Evolutionary conservation across 2,113 vertebrate genomes (phyloP).

Genomic region (Bufo bufo): DNA sequence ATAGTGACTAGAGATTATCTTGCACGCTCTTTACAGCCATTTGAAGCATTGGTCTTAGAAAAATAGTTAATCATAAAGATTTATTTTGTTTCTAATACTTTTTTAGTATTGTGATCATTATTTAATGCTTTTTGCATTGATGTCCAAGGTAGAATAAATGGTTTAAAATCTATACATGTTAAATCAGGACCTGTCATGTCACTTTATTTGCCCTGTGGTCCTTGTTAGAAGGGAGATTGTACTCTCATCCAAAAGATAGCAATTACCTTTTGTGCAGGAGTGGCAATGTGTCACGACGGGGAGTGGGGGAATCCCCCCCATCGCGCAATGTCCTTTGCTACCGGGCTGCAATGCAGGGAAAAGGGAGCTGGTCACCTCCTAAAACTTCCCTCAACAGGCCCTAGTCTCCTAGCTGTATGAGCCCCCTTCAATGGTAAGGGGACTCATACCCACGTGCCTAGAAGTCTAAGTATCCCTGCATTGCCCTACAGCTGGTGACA

Average conservation of each 20-base stretch:
- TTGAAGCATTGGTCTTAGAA: not conserved
- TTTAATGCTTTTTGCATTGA: not conserved
- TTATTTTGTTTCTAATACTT: not conserved
- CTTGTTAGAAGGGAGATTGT: conserved; percentile 40
- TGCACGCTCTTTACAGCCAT: not conserved
- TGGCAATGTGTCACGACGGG: too few species aligned
- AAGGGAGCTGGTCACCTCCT: too few species aligned
- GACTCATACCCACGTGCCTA: too few species aligned
- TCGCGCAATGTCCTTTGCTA: too few species aligned
- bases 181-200: not conserved
- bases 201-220: conserved; percentile 37
- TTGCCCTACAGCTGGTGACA: too few species aligned
- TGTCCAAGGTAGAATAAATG: not conserved
- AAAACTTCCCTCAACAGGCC: too few species aligned
- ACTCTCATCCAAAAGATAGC: conserved; percentile 35
- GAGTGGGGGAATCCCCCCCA: too few species aligned
- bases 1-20: not conserved
- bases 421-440: too few species aligned
- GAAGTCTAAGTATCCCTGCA: too few species aligned
- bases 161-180: conserved; percentile 31
- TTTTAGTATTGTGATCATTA: not conserved
- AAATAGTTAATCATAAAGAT: not conserved
- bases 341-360: too few species aligned
- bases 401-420: too few species aligned
- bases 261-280: conserved; percentile 45